These are phyloP conservation scores for Leucosticte australis DNA, from an alignment of 2,113 vertebrate genomes.

Conservation along the genomic window DNA sequence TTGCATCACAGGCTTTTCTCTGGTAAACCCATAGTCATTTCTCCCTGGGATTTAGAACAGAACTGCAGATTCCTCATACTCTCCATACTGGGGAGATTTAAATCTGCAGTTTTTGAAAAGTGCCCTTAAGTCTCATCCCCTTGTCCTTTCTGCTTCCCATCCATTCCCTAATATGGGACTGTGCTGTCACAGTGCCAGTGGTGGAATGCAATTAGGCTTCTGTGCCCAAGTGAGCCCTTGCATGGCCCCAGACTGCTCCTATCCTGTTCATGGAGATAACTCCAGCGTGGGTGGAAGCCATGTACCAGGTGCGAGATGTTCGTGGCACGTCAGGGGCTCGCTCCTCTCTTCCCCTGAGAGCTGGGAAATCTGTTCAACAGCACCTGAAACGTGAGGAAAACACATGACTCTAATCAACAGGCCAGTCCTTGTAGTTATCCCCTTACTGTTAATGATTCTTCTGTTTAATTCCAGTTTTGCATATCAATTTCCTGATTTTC, in stretches of 20 bases:
- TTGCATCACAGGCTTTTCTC: not conserved
- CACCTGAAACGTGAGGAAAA: not conserved
- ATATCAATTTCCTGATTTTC: not conserved
- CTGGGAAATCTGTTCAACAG: not conserved
- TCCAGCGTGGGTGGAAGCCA: not conserved
- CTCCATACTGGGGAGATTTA: not conserved
- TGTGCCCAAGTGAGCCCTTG: not conserved
- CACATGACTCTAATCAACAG: not conserved
- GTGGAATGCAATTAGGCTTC: not conserved
- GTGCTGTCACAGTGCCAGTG: not conserved
- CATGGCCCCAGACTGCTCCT: not conserved
- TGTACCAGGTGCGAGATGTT: not conserved
- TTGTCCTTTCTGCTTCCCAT: not conserved
- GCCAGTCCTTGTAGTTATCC: not conserved
- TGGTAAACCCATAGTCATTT: not conserved
- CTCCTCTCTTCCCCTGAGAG: not conserved
- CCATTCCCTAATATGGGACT: not conserved
- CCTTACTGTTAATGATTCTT: not conserved
- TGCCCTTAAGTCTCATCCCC: not conserved
- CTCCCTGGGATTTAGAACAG: not conserved
- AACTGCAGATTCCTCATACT: not conserved
- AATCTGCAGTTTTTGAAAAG: not conserved
- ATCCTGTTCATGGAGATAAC: not conserved
- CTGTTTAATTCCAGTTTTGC: not conserved
- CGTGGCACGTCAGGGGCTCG: not conserved